These are phyloP conservation scores for Beris morrisii DNA, from an alignment of 2,888 invertebrate genomes.

Conservation along the genomic window DNA sequence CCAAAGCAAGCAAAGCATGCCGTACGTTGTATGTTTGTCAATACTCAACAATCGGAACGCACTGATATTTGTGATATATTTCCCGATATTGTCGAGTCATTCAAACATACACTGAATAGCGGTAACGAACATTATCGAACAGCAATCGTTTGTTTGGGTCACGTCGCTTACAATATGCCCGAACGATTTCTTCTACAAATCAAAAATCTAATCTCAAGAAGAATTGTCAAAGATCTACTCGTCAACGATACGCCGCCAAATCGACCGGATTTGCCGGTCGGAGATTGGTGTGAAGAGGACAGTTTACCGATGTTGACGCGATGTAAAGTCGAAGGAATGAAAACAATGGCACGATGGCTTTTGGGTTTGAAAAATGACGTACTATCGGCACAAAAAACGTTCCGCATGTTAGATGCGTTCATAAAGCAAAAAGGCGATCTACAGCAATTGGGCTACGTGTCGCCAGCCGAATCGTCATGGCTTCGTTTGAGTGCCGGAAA, in stretches of 20 bases:
- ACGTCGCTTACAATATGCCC: slow-evolving; percentile 90
- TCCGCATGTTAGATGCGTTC: slow-evolving; percentile 92
- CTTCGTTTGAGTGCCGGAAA: slow-evolving; percentile 89
- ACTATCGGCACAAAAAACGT: slow-evolving; percentile 88
- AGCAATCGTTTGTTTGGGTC: slow-evolving; percentile 91
- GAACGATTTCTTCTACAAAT: slow-evolving; percentile 87
- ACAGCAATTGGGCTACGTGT: slow-evolving; percentile 70
- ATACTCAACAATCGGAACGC: slow-evolving; percentile 61
- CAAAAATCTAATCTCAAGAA: slow-evolving; percentile 91
- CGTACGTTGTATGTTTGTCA: slow-evolving; percentile 85
- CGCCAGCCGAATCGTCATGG: slow-evolving; percentile 91
- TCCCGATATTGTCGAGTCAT: slow-evolving; percentile 78
- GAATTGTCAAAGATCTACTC: slow-evolving; percentile 92
- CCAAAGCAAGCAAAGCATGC: slow-evolving; percentile 97
- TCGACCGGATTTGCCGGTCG: slow-evolving; percentile 51
- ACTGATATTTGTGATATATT: slow-evolving; percentile 62
- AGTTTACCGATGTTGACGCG: slow-evolving; percentile 87
- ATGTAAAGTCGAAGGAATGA: slow-evolving; percentile 91
- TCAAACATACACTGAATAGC: slow-evolving; percentile 74
- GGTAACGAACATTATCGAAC: slow-evolving; percentile 84
- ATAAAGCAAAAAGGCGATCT: slow-evolving; percentile 90
- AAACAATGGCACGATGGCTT: slow-evolving; percentile 96
- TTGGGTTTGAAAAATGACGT: slow-evolving; percentile 87
- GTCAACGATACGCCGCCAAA: slow-evolving; percentile 74
- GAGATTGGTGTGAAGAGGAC: slow-evolving; percentile 80